Percentiles rank a stretch among this genome's conserved stretches.
Evolutionary conservation across 2,113 vertebrate genomes (phyloP).

Genomic region (Genyomyrus donnyi): DNA sequence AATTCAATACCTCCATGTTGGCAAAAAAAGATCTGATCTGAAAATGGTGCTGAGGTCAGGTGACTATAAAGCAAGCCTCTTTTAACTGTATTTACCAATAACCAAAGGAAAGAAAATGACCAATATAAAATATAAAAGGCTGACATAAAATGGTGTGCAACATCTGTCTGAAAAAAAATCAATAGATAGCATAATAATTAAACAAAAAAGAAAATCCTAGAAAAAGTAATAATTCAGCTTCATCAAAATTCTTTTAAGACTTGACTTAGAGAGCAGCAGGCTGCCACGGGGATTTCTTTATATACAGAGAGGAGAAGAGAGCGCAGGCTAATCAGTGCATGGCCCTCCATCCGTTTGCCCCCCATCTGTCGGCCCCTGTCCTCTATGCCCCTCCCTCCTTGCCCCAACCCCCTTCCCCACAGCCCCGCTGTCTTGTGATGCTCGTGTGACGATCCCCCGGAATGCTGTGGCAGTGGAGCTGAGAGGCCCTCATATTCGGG

Average conservation of each 20-base stretch:
- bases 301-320: conserved; percentile 62
- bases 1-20: conserved; percentile 61
- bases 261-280: conserved; percentile 56
- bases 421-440: conserved; percentile 36
- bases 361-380: conserved; percentile 32
- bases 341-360: conserved; percentile 18
- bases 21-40: conserved; percentile 51
- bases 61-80: conserved; percentile 62
- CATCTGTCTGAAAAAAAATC: conserved; percentile 57
- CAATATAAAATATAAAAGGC: conserved; percentile 84
- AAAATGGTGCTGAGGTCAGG: conserved; percentile 59
- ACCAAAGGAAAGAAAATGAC: conserved; percentile 38
- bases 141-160: conserved; percentile 72
- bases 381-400: background rate
- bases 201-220: conserved; percentile 55
- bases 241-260: conserved; percentile 59
- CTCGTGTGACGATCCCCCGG: conserved; percentile 43
- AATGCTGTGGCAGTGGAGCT: conserved; percentile 22
- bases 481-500: conserved; percentile 48
- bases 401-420: background rate
- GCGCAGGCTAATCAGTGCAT: conserved; percentile 48
- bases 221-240: conserved; percentile 43
- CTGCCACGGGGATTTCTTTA: conserved; percentile 60
- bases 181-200: conserved; percentile 39
- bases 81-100: conserved; percentile 33